Conservation (phyloP, 2,888 invertebrate species). For the Buathra laborator region DNA sequence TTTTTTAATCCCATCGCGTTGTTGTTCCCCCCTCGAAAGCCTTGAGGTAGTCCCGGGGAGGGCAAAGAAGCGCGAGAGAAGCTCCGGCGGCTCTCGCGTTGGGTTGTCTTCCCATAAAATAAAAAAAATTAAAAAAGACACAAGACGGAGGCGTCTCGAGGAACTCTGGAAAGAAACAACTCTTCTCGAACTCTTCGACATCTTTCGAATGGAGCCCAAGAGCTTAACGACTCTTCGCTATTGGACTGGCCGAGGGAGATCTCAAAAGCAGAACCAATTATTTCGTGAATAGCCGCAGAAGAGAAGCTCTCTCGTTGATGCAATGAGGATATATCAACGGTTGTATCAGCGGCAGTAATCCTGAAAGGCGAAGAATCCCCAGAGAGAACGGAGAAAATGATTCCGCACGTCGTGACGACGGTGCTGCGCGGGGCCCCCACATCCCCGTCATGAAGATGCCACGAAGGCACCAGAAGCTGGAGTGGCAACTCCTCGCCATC, state of each 20-base stretch:
- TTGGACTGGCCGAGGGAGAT: conserved; percentile 2
- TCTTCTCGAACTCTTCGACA: conserved; percentile 25
- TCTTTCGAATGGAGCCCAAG: background rate
- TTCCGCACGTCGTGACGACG: conserved; percentile 39
- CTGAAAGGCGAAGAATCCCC: background rate
- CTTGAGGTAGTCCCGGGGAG: conserved; percentile 12
- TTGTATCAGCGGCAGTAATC: conserved; percentile 32
- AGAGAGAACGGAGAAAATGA: conserved; percentile 30
- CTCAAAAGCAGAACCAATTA: conserved; percentile 56
- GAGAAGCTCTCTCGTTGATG: conserved; percentile 13
- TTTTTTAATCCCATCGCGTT: conserved; percentile 22
- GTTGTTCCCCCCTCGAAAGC: background rate
- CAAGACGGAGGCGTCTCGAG: conserved; percentile 23
- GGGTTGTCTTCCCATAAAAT: conserved; percentile 11
- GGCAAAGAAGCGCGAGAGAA: conserved; percentile 7
- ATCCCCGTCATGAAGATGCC: conserved; percentile 30
- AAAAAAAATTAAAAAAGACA: background rate
- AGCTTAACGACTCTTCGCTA: background rate
- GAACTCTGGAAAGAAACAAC: background rate
- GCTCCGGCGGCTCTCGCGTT: background rate
- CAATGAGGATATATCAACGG: conserved; percentile 29
- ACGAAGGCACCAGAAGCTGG: conserved; percentile 44
- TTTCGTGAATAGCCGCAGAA: conserved; percentile 34
- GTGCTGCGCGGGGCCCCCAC: background rate
- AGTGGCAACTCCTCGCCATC: conserved; percentile 47